phyloP scores from a whole-genome alignment of 2,888 invertebrate genomes.

The Pycnomerus fuliginosus region DNA sequence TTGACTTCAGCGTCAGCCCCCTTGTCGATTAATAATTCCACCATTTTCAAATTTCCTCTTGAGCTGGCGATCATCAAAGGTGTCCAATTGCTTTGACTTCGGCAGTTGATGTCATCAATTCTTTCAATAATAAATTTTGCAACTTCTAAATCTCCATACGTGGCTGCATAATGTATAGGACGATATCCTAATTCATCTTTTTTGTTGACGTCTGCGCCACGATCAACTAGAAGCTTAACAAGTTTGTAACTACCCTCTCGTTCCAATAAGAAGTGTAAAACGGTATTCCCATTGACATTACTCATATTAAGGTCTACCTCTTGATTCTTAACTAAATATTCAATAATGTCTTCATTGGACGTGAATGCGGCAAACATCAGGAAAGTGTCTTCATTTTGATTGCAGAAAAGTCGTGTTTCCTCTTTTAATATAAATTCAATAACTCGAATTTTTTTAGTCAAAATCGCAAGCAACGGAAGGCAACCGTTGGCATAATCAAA shows the following conservation, averaged over 20 bases:
- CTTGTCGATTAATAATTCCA: background rate
- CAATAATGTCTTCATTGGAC: background rate
- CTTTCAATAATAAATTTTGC: too few species aligned
- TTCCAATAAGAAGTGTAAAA: too few species aligned
- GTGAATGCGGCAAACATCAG: too few species aligned
- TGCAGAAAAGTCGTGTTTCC: background rate
- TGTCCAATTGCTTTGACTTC: background rate
- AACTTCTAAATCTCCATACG: too few species aligned
- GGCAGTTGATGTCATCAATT: too few species aligned
- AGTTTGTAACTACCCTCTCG: background rate
- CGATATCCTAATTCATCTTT: too few species aligned
- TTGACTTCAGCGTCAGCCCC: background rate
- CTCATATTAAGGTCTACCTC: background rate
- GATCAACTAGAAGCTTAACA: background rate
- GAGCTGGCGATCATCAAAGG: background rate
- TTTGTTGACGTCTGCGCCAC: background rate
- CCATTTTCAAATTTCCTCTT: background rate
- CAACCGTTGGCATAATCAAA: too few species aligned
- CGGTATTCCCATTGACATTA: background rate
- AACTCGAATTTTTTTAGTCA: background rate
- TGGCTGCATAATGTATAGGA: too few species aligned
- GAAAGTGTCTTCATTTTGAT: too few species aligned
- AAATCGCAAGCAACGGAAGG: too few species aligned
- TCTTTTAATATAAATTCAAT: background rate
- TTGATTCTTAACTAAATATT: background rate